Evolutionary conservation across 2,888 invertebrate genomes (phyloP).

Genomic region (Agrochola lota): DNA sequence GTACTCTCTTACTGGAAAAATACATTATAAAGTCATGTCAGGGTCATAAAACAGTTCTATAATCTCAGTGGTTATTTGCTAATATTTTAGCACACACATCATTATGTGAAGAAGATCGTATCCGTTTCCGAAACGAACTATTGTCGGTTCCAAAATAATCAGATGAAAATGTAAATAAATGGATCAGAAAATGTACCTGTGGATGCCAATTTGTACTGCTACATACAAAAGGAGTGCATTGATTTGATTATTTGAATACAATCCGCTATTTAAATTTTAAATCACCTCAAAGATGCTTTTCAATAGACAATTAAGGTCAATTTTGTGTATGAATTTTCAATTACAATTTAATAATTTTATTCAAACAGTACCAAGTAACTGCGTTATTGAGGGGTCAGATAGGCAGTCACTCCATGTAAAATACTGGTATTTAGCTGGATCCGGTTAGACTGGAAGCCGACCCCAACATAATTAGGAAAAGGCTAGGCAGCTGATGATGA

Average conservation of each 20-base stretch:
- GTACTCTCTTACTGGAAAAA: conserved; percentile 50
- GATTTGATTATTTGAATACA: no score
- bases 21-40: neutral
- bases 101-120: neutral
- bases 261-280: neutral
- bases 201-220: neutral
- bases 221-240: neutral
- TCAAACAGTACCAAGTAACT: no score
- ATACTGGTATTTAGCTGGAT: no score
- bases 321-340: neutral
- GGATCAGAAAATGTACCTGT: neutral
- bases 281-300: neutral
- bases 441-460: no score
- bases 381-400: no score
- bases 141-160: neutral
- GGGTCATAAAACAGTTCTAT: neutral
- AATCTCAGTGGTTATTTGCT: neutral
- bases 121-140: neutral
- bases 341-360: no score
- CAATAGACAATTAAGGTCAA: neutral
- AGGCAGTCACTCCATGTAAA: no score
- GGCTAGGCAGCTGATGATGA: no score
- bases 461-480: no score
- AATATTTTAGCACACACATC: neutral
- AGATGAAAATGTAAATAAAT: neutral